phyloP scores from a whole-genome alignment of 2,797 vertebrate genomes.

The Sebastiscus albofasciatus region DNA sequence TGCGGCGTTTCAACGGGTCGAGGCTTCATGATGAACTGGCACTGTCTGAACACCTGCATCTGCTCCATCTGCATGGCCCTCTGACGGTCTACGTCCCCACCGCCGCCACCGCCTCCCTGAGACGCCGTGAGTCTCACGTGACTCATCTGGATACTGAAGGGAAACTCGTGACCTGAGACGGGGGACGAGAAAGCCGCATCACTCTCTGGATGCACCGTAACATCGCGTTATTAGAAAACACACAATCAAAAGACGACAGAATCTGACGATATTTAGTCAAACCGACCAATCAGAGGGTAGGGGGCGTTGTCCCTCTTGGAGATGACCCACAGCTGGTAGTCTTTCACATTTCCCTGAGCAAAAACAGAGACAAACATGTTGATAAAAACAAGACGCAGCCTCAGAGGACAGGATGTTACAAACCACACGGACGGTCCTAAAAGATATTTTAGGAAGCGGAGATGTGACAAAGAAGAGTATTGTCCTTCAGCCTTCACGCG shows the following conservation, averaged over 20 bases:
- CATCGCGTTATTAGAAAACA: no score
- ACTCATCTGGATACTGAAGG: constrained; percentile 96
- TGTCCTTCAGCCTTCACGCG: background rate
- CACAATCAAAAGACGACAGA: background rate
- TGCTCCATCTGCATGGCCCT: constrained; percentile 85
- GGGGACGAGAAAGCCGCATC: background rate
- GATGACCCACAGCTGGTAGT: constrained; percentile 95
- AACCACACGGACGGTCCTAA: background rate
- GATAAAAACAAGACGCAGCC: background rate
- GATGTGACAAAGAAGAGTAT: background rate
- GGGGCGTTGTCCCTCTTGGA: constrained; percentile 93
- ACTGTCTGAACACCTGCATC: constrained; percentile 88
- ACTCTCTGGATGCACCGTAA: background rate
- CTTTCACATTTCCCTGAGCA: constrained; percentile 89
- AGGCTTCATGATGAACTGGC: constrained; percentile 94
- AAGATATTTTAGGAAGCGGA: background rate
- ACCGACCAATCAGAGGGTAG: constrained; percentile 95
- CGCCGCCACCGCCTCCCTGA: constrained; percentile 11
- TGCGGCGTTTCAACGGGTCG: constrained; percentile 76
- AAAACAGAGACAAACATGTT: constrained; percentile 19
- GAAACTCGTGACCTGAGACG: constrained; percentile 92
- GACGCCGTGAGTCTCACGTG: constrained; percentile 81
- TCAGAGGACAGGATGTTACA: background rate
- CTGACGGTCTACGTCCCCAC: constrained; percentile 78
- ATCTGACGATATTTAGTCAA: background rate